Base-by-base conservation (phyloP, 2,888 invertebrate genomes). In the Eupithecia tripunctaria region DNA sequence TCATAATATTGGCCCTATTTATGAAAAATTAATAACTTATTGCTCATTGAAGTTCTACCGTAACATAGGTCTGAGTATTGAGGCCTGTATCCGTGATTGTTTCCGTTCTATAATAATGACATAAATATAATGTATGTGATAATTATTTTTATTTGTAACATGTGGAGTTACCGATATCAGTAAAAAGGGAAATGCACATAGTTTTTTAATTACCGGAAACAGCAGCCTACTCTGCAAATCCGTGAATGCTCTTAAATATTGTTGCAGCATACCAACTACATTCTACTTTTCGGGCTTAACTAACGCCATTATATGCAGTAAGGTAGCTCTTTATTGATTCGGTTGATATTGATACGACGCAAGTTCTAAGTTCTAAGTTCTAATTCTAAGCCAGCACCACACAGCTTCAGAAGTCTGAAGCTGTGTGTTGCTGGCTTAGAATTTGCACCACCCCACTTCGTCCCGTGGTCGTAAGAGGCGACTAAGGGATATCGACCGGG, bases 181-280 rank as follows among this genome's bases (percentile, higher is more conserved):
- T 25, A 56, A 25, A 56, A 56, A 56, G 56, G 56, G 56, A 25
- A 56, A 25, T 51, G n/a, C 3, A 4, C 4, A 18, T 29, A 8
- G 15, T 38, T 59, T 47, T 15, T 2, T 18, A 68, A 70, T 59
- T 63, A 68, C 73, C 73, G 73, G 70, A 73, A 70, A 73, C 68
- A 56, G 64, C 63, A 70, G 59, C 67, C 70, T 64, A 65, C 70
- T 68, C 67, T 56, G 47, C 27, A 68, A 64, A 73, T 70, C 67
- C 60, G 68, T 29, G 60, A 18, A 18, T 29, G 29, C 60, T 15
- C 4, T 27, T 6, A 27, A 27, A 29, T 29, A 6, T 60, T 18
- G 18, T 60, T 60, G 27, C 29, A 18, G 15, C 60, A 29, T 60
- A 29, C 18, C 60, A 29, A 3, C 29, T n/a, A n/a, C n/a, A n/a